Base-by-base conservation (phyloP, 2,113 vertebrate species). In the Ictidomys tridecemlineatus region DNA sequence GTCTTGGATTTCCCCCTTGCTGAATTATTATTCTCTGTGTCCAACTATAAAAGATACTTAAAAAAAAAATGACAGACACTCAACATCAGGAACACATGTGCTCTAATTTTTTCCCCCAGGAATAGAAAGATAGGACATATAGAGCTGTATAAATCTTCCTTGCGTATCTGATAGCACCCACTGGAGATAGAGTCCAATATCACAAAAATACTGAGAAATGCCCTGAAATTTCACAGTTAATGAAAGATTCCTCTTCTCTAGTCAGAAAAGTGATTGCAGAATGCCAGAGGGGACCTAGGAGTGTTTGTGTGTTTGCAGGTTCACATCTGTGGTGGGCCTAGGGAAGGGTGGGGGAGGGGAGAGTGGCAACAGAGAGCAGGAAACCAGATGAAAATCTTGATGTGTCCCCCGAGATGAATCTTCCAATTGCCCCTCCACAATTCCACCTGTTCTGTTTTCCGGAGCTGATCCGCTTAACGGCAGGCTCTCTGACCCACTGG, bases 1-100 rank as follows among this genome's bases (percentile, higher is more conserved):
- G 86, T 86, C 89, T 96, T 84, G 20, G 63, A 74, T 92, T 91
- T 88, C 74, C 72, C 24, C n/a, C 51, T 78, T 26, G 10, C 56
- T 72, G 51, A 69, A 53, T 79, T 91, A 51, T 86, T 89, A 95
- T 85, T 72, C 91, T 83, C 85, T 42, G 48, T 51, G 24, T 61
- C 70, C 70, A 89, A 39, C 56, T 87, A 78, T 39, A 92, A 83
- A 97, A 70, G 30, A 73, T 37, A 37, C 37, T 37, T 37, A 37
- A 73, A 58, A 58, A 58, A 58, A 84, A 94, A 91, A 63, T n/a
- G 74, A 58, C 93, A 9, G 56, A 84, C 85, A 79, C 67, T 83
- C 63, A 73, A 42, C 39, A 24, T 37, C 34, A 37, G 32, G 30
- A 82, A 84, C 24, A 39, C 11, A 48, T 14, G 30, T 84, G 82